Conservation (phyloP, 2,113 vertebrate genomes). For the Daboia siamensis region DNA sequence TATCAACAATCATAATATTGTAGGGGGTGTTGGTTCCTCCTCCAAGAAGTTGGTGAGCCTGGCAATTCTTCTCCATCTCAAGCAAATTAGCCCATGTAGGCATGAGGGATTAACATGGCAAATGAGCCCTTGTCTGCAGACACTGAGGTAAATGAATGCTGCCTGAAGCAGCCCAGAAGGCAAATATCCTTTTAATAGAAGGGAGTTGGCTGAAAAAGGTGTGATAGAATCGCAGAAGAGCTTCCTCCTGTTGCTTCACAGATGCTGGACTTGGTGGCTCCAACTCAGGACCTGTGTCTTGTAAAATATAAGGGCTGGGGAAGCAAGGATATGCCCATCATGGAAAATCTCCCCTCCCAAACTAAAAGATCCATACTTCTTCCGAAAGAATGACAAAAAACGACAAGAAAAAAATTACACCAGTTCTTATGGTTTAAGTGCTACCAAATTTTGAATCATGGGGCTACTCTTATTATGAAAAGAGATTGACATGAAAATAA, state of each 20-base stretch:
- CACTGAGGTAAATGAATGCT: not conserved
- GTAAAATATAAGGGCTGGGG: not conserved
- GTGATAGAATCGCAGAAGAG: not conserved
- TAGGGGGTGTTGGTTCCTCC: not conserved
- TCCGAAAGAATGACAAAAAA: not conserved
- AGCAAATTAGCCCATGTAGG: not conserved
- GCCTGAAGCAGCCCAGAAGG: not conserved
- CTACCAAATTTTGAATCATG: not conserved
- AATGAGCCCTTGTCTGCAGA: not conserved
- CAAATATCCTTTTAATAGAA: slow-evolving; percentile 16
- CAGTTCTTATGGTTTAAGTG: not conserved
- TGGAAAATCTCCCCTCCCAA: not conserved
- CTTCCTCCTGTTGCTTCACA: not conserved
- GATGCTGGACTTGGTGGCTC: slow-evolving; percentile 7
- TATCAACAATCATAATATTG: not conserved
- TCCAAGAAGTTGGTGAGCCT: not conserved
- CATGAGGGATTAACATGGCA: slow-evolving; percentile 11
- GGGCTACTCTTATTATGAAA: not conserved
- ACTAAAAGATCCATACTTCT: not conserved
- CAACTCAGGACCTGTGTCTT: not conserved
- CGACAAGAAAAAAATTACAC: not conserved
- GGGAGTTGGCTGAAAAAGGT: not conserved
- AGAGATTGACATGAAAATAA: not conserved
- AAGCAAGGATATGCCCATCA: not conserved
- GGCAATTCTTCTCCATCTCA: not conserved